Evolutionary conservation across 2,113 vertebrate genomes (phyloP), one percentile per base, ranked within the genome.

Genomic region (Globicephala melas): DNA sequence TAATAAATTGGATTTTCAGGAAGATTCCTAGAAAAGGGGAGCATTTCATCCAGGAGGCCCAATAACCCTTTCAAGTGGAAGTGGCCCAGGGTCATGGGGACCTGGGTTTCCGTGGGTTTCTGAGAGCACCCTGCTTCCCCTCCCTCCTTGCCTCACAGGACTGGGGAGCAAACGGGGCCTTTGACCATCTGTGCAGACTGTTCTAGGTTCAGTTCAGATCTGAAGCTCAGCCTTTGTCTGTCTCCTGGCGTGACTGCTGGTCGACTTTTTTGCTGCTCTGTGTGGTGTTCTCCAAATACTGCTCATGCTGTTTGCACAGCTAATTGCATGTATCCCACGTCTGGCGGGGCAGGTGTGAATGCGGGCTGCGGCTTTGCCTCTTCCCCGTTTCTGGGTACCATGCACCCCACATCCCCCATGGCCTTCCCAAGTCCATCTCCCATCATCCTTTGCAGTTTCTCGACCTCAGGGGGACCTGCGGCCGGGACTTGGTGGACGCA

Each of bases 201-300:
- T 13, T 18, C 28, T 10, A 20, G 62, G 33, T 38, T 41, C 86
- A 33, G 14, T 31, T 55, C 31, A 33, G 18, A 62, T 10, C 23
- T 18, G 31, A 2, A 3, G 5, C 47, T 13, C 60, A 10, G 47
- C 5, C 20, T 38, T 68, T 33, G 0, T 50, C 41, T 26, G n/a
- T 50, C 60, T 74, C 38, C n/a, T 23, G 50, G 28, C 1, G 6
- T 28, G 84, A 44, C 83, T 20, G 3, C 50, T 21, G 68, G 26
- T 8, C 38, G 3, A 25, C 38, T 31, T 68, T 8, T 41, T 4
- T 21, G 38, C 7, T 38, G 58, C 41, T n/a, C n/a, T 25, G 63
- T 0, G 3, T 3, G 0, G 9, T 6, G 2, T 55, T 14, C 85
- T 14, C 11, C 14, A 7, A 8, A 21, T 20, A 21, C 50, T 5